Percentiles rank a stretch among this genome's conserved stretches.
Evolutionary conservation across 2,797 vertebrate species (phyloP).

Genomic region (Odontamblyopus lacepedii): DNA sequence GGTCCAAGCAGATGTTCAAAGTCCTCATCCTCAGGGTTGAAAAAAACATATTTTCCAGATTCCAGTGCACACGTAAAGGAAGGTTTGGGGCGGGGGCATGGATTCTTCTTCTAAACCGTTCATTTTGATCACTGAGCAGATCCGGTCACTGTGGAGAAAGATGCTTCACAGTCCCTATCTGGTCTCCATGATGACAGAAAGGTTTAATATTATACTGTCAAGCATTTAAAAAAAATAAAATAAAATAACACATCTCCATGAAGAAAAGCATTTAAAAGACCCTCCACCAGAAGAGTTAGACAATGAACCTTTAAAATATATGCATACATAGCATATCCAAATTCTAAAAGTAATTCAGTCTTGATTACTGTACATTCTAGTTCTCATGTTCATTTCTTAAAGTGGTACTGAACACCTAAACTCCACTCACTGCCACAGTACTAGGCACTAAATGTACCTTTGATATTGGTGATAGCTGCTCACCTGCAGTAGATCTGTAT

Average conservation of each 20-base stretch:
- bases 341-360: too few relatives aligned
- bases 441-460: neutral
- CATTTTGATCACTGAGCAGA: slow-evolving; percentile 57
- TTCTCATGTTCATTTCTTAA: neutral
- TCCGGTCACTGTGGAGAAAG: rapidly evolving
- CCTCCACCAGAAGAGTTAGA: too few relatives aligned
- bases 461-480: neutral
- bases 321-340: too few relatives aligned
- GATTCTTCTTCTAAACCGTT: slow-evolving; percentile 84
- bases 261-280: too few relatives aligned
- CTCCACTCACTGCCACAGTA: neutral
- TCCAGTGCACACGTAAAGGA: slow-evolving; percentile 91
- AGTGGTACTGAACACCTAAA: neutral
- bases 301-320: too few relatives aligned
- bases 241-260: too few relatives aligned
- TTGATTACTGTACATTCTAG: neutral
- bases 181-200: too few relatives aligned
- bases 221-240: too few relatives aligned
- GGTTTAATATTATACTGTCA: too few relatives aligned
- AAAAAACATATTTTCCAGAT: slow-evolving; percentile 87
- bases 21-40: slow-evolving; percentile 93
- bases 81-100: slow-evolving; percentile 86
- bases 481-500: slow-evolving; percentile 90
- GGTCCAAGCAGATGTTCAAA: slow-evolving; percentile 91
- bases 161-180: rapidly evolving